Evolutionary conservation across 1,140 invertebrate species (phyloP), one percentile per base, ranked within the genome.

Genomic region (Atta colombica): DNA sequence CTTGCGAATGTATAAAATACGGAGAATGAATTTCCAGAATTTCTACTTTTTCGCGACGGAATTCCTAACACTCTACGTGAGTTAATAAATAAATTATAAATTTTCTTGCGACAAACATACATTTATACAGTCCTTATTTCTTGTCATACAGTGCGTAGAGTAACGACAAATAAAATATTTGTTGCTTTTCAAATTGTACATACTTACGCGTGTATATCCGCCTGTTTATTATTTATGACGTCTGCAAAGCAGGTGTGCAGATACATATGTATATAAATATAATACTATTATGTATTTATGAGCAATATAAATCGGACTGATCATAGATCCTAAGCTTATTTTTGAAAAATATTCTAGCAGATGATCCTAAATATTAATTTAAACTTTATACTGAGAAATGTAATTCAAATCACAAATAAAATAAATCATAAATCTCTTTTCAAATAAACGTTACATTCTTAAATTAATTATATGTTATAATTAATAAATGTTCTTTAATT

Each of bases 181-280:
- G 25, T 35, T 49, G 21, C 14, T 53, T 80, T 75, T 10, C 7
- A n/a, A 75, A 74, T 49, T 14, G 3, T 25, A 25, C 10, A 18
- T 18, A 51, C 21, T 3, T 14, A 49, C 18, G 4, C 18, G 5
- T 55, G 53, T 25, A 16, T 12, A 28, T 14, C 31, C 58, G 10
- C 25, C 35, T 61, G 25, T 35, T 84, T 75, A 74, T 75, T 74
- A 84, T 84, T 84, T 63, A 84, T 84, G 69, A 84, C 25, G 14
- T 63, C 69, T 49, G 69, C 28, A 58, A 12, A 31, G 39, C 55
- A 84, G 25, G 5, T 63, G 53, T 71, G 12, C 16, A n/a, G 10
- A 21, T 25, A 6, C 16, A 28, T n/a, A 21, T 25, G 14, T 63
- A 10, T 21, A 6, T 25, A 68, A 68, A 12, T 45, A 12, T 45